A percentile compares a stretch with the other conserved stretches of the same genome.
Evolutionary conservation across 2,888 invertebrate genomes (phyloP).

Genomic region (Leptothorax acervorum): DNA sequence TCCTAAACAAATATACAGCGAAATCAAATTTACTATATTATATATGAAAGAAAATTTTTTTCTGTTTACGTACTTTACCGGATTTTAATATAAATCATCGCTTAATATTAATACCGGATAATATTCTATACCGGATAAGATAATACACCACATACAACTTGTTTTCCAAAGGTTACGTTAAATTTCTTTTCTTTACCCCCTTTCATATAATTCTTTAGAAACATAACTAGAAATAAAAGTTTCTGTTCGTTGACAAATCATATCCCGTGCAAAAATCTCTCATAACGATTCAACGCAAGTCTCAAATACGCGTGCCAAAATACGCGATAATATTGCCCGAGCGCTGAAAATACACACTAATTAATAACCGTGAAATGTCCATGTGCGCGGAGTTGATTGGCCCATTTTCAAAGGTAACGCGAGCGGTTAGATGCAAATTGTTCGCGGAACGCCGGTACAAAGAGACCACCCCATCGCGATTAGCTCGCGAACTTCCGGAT

Average conservation of each 20-base stretch:
- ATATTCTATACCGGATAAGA: neutral
- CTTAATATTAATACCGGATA: neutral
- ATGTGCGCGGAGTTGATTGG: slow-evolving; percentile 8
- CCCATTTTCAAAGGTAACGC: slow-evolving; percentile 25
- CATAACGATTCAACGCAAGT: neutral
- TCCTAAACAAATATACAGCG: neutral
- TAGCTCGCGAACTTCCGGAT: slow-evolving; percentile 56
- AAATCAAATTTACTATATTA: neutral
- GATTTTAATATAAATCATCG: neutral
- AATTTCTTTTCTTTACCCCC: neutral
- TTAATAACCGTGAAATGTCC: slow-evolving; percentile 40
- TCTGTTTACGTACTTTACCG: neutral
- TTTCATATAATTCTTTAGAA: neutral
- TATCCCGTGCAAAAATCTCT: neutral
- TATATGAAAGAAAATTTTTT: neutral
- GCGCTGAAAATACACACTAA: slow-evolving; percentile 9
- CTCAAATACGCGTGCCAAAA: neutral
- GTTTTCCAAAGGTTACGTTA: neutral
- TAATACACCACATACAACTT: slow-evolving; percentile 2
- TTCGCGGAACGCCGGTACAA: slow-evolving; percentile 12
- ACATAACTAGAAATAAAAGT: neutral
- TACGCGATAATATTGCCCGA: neutral
- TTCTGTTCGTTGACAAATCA: neutral
- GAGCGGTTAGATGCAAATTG: slow-evolving; percentile 39
- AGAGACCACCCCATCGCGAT: slow-evolving; percentile 50